A percentile compares a stretch with the other conserved stretches of the same genome.
Conservation (phyloP, 2,888 invertebrate genomes). For the Erebia aethiops region DNA sequence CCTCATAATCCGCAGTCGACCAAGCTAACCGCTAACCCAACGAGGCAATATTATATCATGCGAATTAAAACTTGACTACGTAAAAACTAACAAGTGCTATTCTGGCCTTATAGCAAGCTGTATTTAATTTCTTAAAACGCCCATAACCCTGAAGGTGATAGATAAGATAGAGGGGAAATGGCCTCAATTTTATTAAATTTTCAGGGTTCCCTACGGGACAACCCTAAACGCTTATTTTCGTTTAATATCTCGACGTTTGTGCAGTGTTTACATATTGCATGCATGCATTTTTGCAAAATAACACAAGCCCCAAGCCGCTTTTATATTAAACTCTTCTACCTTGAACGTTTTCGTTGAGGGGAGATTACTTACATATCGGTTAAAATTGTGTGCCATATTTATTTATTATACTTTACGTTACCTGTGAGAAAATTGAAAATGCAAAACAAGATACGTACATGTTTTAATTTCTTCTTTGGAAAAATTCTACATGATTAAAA, state of each 20-base stretch:
- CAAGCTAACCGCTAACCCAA: too few relatives aligned
- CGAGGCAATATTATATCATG: too few relatives aligned
- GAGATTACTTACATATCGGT: conserved; percentile 15
- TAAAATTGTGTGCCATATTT: conserved; percentile 8
- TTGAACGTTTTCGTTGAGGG: conserved; percentile 27
- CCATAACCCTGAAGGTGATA: too few relatives aligned
- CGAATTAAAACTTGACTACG: too few relatives aligned
- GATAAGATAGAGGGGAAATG: too few relatives aligned
- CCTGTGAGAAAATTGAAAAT: background rate
- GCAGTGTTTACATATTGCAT: conserved; percentile 19
- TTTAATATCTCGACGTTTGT: conserved; percentile 30
- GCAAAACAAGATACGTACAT: background rate
- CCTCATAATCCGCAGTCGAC: too few relatives aligned
- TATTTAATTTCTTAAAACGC: too few relatives aligned
- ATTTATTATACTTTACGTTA: background rate
- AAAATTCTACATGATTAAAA: too few relatives aligned
- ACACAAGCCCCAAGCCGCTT: conserved; percentile 26
- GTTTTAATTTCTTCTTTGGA: background rate
- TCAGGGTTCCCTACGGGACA: too few relatives aligned
- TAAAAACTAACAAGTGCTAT: too few relatives aligned
- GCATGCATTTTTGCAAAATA: conserved; percentile 31
- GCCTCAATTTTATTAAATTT: background rate
- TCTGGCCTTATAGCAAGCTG: too few relatives aligned
- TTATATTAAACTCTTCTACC: conserved; percentile 28
- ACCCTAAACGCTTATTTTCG: conserved; percentile 25